Evolutionary conservation across 2,113 vertebrate genomes (phyloP).

Genomic region (Calonectris borealis): DNA sequence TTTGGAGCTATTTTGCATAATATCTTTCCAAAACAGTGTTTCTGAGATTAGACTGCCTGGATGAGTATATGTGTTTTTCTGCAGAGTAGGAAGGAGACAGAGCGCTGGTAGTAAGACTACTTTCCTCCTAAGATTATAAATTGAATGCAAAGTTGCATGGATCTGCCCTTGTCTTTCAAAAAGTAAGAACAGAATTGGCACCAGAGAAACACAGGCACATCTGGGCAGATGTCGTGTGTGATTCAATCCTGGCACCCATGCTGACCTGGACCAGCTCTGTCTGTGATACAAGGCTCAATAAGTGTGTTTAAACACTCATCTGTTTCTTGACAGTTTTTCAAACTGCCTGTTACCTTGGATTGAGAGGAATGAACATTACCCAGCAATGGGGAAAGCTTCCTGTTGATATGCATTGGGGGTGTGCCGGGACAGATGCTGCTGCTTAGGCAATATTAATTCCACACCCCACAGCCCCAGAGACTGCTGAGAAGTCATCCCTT

Average conservation of each 20-base stretch:
- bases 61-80: not conserved
- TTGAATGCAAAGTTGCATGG: not conserved
- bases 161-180: not conserved
- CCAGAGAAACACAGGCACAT: not conserved
- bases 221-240: not conserved
- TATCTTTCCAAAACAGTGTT: not conserved
- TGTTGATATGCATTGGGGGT: rapidly evolving
- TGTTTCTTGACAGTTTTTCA: not conserved
- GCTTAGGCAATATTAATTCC: not conserved
- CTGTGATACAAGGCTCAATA: not conserved
- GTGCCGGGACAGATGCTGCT: not conserved
- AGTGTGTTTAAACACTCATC: not conserved
- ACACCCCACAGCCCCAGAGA: not conserved
- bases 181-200: not conserved
- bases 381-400: not conserved
- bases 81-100: not conserved
- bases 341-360: not conserved
- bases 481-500: not conserved
- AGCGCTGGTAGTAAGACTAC: not conserved
- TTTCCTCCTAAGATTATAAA: not conserved
- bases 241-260: not conserved
- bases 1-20: not conserved
- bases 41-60: not conserved
- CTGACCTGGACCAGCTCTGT: not conserved
- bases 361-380: not conserved